Conservation (phyloP, 2,797 vertebrate species). For the Lycodopsis pacificus region DNA sequence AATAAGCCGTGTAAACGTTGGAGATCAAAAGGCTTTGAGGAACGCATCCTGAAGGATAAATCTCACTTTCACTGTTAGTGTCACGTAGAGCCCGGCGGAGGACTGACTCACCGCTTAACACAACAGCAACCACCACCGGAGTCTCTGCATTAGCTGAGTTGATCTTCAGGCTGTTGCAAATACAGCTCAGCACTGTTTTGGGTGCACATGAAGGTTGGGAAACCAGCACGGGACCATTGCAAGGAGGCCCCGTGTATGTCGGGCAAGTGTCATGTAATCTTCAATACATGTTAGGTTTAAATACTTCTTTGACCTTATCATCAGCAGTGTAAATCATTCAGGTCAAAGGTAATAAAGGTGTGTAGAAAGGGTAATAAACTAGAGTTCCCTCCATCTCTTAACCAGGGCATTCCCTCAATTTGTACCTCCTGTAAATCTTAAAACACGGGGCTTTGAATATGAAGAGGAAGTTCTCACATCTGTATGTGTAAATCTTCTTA, state of each 20-base stretch:
- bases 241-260: neutral
- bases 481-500: neutral
- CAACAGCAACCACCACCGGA: neutral
- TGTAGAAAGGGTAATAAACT: neutral
- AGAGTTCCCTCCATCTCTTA: neutral
- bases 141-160: neutral
- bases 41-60: neutral
- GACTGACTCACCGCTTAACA: constrained; percentile 22
- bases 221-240: neutral
- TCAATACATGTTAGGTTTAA: neutral
- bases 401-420: neutral
- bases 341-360: neutral
- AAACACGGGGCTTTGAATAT: neutral
- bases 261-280: neutral
- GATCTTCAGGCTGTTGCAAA: neutral
- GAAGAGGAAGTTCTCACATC: neutral
- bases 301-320: neutral
- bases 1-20: neutral
- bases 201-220: neutral
- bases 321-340: neutral
- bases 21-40: neutral
- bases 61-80: neutral
- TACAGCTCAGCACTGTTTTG: neutral
- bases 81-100: neutral
- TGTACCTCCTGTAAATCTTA: constrained; percentile 6